Evolutionary conservation across 2,888 invertebrate species (phyloP).

Genomic region (Ophion slaviceki): DNA sequence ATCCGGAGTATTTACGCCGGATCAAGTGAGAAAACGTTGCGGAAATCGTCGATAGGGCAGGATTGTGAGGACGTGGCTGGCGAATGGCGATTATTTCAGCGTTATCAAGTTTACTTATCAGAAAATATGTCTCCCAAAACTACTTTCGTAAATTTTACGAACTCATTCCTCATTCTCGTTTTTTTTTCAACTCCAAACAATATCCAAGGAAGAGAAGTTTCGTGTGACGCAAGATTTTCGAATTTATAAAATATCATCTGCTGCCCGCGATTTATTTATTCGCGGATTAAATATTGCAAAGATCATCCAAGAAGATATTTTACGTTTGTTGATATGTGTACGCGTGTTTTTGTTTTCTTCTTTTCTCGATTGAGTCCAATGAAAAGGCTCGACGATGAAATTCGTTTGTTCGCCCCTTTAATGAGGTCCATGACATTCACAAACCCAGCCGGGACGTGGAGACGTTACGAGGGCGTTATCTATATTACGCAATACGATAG

Average conservation of each 20-base stretch:
- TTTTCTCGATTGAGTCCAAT: constrained; percentile 1
- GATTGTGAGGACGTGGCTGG: constrained; percentile 33
- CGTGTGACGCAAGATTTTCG: background rate
- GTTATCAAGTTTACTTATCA: constrained; percentile 72
- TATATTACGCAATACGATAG: constrained; percentile 73
- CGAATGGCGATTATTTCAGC: constrained; percentile 32
- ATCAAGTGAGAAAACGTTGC: background rate
- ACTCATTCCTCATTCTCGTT: background rate
- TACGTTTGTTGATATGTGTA: background rate
- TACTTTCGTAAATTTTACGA: constrained; percentile 10
- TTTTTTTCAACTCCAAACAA: background rate
- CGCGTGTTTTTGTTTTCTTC: constrained; percentile 7
- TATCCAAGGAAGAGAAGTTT: background rate
- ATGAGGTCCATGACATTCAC: constrained; percentile 81
- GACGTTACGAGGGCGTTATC: constrained; percentile 74
- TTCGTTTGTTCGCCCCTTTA: constrained; percentile 81
- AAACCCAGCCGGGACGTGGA: constrained; percentile 81
- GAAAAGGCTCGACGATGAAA: constrained; percentile 69
- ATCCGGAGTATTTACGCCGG: too few species aligned
- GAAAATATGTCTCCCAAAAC: constrained; percentile 83
- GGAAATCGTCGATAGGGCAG: constrained; percentile 36
- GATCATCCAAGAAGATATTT: background rate
- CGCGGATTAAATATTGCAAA: background rate
- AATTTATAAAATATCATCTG: background rate
- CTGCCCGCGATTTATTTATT: background rate